Evolutionary conservation across 2,797 vertebrate genomes (phyloP).

Genomic region (Carcharodon carcharias): DNA sequence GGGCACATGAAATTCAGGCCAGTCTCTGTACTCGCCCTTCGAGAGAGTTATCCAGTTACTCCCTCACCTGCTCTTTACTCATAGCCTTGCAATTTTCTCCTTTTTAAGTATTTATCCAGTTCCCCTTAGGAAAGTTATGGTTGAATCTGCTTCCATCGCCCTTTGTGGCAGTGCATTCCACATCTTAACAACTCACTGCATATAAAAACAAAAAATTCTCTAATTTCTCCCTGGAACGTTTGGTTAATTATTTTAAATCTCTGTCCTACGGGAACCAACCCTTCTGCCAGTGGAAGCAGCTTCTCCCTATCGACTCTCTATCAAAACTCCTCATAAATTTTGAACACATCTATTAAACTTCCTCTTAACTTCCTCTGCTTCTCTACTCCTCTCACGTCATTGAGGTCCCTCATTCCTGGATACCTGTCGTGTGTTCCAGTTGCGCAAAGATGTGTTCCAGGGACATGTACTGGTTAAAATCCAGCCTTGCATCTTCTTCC

Average conservation of each 20-base stretch:
- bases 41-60: no score
- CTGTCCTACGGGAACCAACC: neutral
- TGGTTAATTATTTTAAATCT: neutral
- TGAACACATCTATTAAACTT: neutral
- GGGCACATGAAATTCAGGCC: no score
- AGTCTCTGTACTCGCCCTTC: no score
- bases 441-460: neutral
- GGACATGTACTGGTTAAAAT: neutral
- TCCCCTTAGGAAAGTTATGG: neutral
- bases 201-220: no score
- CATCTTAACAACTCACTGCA: neutral
- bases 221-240: neutral
- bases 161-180: neutral
- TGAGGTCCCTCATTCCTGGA: neutral
- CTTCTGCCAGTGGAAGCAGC: neutral
- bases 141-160: neutral
- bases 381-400: neutral
- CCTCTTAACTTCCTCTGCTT: neutral
- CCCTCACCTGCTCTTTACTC: no score
- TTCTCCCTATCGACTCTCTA: neutral
- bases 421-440: neutral
- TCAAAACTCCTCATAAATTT: neutral
- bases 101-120: no score
- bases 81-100: no score
- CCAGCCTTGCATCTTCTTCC: neutral